These are phyloP conservation scores for Pteropus rufus DNA, from an alignment of 2,797 vertebrate genomes.

Conservation along the genomic window DNA sequence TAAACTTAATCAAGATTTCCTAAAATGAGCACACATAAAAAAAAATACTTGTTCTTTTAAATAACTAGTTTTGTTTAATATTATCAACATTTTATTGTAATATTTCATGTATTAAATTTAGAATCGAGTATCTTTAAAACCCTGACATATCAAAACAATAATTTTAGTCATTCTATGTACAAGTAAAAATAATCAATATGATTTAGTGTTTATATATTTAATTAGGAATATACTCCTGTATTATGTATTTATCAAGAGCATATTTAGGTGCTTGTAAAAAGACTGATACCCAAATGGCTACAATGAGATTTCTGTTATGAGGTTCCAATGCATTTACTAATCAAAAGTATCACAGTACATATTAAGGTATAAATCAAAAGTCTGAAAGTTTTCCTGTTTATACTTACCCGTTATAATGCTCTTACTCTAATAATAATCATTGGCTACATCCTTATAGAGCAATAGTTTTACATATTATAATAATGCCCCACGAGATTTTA, in stretches of 20 bases:
- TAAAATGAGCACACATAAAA: neutral
- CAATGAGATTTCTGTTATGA: neutral
- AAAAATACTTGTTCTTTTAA: neutral
- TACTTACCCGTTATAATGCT: neutral
- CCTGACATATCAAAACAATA: neutral
- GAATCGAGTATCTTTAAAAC: neutral
- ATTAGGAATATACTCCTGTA: neutral
- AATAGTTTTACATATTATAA: neutral
- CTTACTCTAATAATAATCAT: neutral
- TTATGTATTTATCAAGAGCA: neutral
- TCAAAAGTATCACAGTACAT: neutral
- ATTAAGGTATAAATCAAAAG: neutral
- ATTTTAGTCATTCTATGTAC: neutral
- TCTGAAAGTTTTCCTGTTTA: neutral
- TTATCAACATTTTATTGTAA: neutral
- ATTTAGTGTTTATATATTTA: neutral
- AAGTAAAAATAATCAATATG: neutral
- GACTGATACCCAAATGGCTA: neutral
- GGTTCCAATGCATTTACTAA: neutral
- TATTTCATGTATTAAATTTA: neutral
- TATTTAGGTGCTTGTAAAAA: neutral
- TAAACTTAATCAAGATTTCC: neutral
- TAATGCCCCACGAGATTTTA: neutral
- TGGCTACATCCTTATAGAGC: neutral
- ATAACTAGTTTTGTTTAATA: neutral